Evolutionary conservation across 2,797 vertebrate species (phyloP).

Genomic region (Sebastiscus albofasciatus): DNA sequence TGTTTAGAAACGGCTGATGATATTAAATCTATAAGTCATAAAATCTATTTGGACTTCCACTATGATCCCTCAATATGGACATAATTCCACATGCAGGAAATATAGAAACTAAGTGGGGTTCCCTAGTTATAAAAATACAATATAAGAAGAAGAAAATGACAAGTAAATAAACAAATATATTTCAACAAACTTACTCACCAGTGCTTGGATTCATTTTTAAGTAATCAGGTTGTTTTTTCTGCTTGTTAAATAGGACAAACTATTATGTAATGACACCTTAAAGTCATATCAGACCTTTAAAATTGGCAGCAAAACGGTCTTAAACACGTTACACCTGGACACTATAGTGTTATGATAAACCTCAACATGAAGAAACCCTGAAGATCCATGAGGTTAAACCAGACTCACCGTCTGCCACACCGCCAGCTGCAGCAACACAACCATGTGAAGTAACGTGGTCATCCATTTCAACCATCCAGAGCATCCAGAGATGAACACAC

Average conservation of each 20-base stretch:
- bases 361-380: neutral
- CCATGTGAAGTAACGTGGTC: conserved; percentile 24
- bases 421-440: conserved; percentile 41
- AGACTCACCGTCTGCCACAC: conserved; percentile 60
- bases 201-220: neutral
- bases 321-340: neutral
- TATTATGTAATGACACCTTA: neutral
- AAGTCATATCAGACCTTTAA: neutral
- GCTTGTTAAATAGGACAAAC: neutral
- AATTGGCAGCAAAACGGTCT: neutral
- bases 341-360: neutral
- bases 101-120: neutral
- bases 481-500: neutral
- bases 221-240: neutral
- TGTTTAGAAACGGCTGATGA: neutral
- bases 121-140: neutral
- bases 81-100: neutral
- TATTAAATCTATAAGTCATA: neutral
- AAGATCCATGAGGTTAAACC: neutral
- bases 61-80: neutral
- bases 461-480: neutral
- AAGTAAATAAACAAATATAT: neutral
- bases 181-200: neutral
- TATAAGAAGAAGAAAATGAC: neutral
- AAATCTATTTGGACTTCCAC: neutral